Base-by-base conservation (phyloP, 2,113 vertebrate species). In the Nerophis ophidion region DNA sequence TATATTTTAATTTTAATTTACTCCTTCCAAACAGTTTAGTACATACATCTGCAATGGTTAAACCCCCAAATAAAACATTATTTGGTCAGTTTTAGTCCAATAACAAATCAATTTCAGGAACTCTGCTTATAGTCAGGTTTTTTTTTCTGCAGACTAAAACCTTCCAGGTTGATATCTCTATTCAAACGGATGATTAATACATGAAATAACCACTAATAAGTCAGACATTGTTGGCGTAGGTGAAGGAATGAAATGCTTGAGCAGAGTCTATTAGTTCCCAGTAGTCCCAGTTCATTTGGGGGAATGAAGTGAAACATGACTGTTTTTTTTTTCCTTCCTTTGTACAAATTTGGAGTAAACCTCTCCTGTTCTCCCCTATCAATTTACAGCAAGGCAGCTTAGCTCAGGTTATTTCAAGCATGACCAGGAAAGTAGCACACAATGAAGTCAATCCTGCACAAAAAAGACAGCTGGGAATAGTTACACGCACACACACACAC, bases 251-350 rank as follows among this genome's bases (percentile, higher is more conserved):
- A 74, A 76, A 48, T 70, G 66, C 63, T 6, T 73, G 80, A 83
- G 73, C 55, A 40, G 65, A 76, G 64, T 69, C 68, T 75, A 83
- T 82, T 77, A 70, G 79, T 76, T 77, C 65, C 51, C 63, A 63
- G 70, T 70, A 56, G 58, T 68, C 71, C 66, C 68, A 66, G 62
- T 81, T 81, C 72, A 76, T 74, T 83, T 78, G 63, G 58, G 79
- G 70, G 75, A 56, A 42, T 65, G 51, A 76, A 77, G 71, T 65
- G 70, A 80, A 76, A 83, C 80, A 78, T 81, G 66, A 9, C 75
- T 46, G 62, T 70, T 68, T 73, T 83, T 78, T 73, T 45, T 59
- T 70, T 68, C 71, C 81, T 77, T 71, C 76, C 26, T 26, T 82
- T 79, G 69, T 74, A 68, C 57, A 71, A 61, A 73, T 78, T 74